Evolutionary conservation across 2,797 vertebrate species (phyloP), one percentile per base, ranked within the genome.

Genomic region (Typhlichthys eigenmanni): DNA sequence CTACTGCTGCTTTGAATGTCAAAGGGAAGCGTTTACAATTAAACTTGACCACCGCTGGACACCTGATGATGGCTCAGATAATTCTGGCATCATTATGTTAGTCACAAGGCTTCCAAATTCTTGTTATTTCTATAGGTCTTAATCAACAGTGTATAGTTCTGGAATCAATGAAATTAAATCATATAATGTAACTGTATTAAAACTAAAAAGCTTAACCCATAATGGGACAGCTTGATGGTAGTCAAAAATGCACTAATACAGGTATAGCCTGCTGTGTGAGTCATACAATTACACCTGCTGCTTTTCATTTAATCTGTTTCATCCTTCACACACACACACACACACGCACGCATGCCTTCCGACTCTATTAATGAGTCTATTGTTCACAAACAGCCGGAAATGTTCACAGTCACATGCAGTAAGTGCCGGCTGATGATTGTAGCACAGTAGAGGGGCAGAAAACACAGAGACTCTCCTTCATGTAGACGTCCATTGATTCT

Each of bases 1-100:
- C 73, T 2, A 13, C 67, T 52, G 60, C 68, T 62, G 66, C 81
- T 78, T 80, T 83, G 60, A 80, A 79, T 65, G 75, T n/a, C 0
- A 5, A 75, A 29, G 24, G 24, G 24, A 29, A 29, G 24, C 0
- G 4, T 29, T 29, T 29, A 1, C 24, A 29, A 4, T 29, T 29
- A 29, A 29, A 29, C 24, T 29, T 29, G 24, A 29, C 24, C 24
- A 4, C 24, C 4, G 24, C 4, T 29, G 4, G 24, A 29, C 24
- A 29, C 4, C 24, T 29, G 24, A 29, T 29, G 24, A 29, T 29
- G 24, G 24, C 24, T 29, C 24, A 29, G 24, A 29, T 4, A 29
- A 29, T 29, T 4, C 24, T 29, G 24, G 59, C 11, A 8, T 13
- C 24, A 1, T 1, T 10, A 62, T 59, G 12, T 72, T 53, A 1